A percentile compares a stretch with the other conserved stretches of the same genome.
Evolutionary conservation across 1,140 invertebrate species (phyloP).

Genomic region (Hesperophylax magnus): DNA sequence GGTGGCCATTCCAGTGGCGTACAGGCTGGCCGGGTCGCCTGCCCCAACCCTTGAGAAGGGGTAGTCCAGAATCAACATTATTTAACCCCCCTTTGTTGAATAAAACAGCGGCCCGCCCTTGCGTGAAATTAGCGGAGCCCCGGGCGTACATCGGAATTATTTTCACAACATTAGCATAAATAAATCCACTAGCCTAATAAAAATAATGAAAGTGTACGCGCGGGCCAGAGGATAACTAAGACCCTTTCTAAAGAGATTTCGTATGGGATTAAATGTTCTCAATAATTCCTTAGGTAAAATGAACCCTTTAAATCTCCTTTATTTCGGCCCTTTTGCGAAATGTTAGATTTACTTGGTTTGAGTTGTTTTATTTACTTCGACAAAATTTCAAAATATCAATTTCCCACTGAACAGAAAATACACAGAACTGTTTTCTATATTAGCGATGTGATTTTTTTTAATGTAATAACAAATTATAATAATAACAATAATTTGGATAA

Average conservation of each 20-base stretch:
- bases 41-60: neutral
- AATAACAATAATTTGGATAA: too few relatives aligned
- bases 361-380: too few relatives aligned
- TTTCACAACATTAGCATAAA: constrained; percentile 58
- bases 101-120: constrained; percentile 52
- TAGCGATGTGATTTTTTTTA: too few relatives aligned
- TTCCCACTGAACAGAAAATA: too few relatives aligned
- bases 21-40: neutral
- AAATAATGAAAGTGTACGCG: constrained; percentile 53
- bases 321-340: too few relatives aligned
- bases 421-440: too few relatives aligned
- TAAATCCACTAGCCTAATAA: constrained; percentile 54
- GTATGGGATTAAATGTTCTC: constrained; percentile 24
- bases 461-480: too few relatives aligned
- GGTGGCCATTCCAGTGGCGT: constrained; percentile 14
- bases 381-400: too few relatives aligned
- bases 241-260: constrained; percentile 37
- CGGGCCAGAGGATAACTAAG: constrained; percentile 11
- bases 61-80: constrained; percentile 34
- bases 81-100: constrained; percentile 44
- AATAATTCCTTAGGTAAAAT: constrained; percentile 20
- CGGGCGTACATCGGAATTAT: constrained; percentile 51
- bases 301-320: neutral
- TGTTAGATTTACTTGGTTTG: too few relatives aligned
- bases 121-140: constrained; percentile 55